Conservation (phyloP, 2,797 vertebrate species). For the Sebastes iracundus region DNA sequence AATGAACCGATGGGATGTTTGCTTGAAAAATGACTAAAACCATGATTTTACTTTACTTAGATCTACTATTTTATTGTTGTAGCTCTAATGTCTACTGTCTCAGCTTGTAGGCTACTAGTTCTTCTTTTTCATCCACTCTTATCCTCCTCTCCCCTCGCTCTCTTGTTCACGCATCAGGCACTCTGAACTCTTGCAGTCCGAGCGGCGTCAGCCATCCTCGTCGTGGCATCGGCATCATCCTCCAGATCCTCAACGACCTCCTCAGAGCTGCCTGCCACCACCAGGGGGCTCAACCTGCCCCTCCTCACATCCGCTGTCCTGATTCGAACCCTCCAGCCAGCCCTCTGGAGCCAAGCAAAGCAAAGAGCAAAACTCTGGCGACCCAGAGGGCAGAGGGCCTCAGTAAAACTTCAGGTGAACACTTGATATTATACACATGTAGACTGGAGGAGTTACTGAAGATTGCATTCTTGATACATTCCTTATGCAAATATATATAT, state of each 20-base stretch:
- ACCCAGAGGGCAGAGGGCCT: background rate
- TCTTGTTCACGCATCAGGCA: conserved; percentile 79
- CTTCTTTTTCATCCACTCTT: background rate
- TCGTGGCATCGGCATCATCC: conserved; percentile 90
- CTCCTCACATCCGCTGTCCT: conserved; percentile 80
- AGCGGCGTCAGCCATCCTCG: conserved; percentile 85
- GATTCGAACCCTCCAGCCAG: conserved; percentile 48
- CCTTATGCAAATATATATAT: background rate
- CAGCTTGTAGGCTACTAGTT: background rate
- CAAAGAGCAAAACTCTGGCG: background rate
- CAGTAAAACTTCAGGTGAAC: conserved; percentile 37
- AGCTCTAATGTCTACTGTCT: background rate
- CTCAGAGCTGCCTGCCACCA: conserved; percentile 90
- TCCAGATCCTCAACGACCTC: conserved; percentile 96
- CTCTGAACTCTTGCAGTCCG: conserved; percentile 90
- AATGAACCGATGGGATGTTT: background rate
- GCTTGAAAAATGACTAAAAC: background rate
- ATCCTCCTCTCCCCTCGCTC: background rate
- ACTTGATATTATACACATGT: background rate
- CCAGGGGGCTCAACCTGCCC: conserved; percentile 86
- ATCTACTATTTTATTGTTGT: background rate
- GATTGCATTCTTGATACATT: background rate
- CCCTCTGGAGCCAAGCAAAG: conserved; percentile 4
- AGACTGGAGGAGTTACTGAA: background rate
- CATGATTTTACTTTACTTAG: background rate